phyloP scores from a whole-genome alignment of 2,113 vertebrate genomes.

The Myotis brandtii region DNA sequence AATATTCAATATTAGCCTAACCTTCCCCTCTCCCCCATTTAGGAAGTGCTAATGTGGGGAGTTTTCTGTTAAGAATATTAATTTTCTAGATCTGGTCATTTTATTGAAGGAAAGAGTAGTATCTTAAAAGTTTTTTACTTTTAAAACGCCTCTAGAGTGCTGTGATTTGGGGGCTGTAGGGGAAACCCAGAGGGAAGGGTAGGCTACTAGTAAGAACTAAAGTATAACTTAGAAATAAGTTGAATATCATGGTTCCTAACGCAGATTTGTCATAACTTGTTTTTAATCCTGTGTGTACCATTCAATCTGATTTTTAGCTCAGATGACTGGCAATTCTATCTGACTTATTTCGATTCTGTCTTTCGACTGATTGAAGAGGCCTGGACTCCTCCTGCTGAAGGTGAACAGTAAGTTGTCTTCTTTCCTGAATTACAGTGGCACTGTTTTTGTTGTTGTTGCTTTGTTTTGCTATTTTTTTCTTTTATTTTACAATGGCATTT shows the following conservation, averaged over 20 bases:
- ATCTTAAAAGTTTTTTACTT: background rate
- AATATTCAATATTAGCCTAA: background rate
- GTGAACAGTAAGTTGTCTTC: constrained; percentile 92
- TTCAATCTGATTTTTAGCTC: constrained; percentile 90
- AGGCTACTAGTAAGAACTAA: background rate
- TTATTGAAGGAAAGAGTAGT: constrained; percentile 13
- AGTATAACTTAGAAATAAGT: background rate
- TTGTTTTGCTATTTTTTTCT: background rate
- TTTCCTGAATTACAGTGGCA: constrained; percentile 8
- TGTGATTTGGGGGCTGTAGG: background rate
- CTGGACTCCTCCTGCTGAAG: constrained; percentile 93
- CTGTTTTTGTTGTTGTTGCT: constrained; percentile 1
- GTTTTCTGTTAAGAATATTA: background rate
- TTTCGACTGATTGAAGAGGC: constrained; percentile 94
- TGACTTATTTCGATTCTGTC: constrained; percentile 96
- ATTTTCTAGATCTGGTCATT: background rate
- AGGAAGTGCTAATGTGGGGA: background rate
- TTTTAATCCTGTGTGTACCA: constrained; percentile 77
- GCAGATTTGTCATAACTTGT: constrained; percentile 26
- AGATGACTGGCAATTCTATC: constrained; percentile 99
- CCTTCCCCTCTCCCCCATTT: too few relatives aligned
- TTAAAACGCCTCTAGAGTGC: background rate
- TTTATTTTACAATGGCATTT: background rate
- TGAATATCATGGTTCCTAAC: constrained; percentile 6
- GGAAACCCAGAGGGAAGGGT: background rate